Conservation (phyloP, 2,797 vertebrate species). For the Gastrophryne carolinensis region DNA sequence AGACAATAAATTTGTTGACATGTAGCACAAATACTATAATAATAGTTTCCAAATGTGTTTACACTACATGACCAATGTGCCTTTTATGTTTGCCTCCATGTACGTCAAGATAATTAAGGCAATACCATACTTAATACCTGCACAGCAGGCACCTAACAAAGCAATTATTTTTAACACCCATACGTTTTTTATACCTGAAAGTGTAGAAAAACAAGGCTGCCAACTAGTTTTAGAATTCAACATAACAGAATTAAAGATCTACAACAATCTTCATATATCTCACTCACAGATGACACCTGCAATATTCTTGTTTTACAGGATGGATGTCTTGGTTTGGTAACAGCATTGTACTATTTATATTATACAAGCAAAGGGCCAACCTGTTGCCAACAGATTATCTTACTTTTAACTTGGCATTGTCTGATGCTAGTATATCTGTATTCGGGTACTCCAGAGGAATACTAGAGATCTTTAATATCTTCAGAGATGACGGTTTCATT, state of each 20-base stretch:
- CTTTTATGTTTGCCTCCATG: too few species aligned
- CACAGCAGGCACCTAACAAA: too few species aligned
- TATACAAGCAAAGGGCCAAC: constrained; percentile 77
- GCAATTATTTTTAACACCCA: too few species aligned
- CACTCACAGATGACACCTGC: not conserved
- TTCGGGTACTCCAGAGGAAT: constrained; percentile 86
- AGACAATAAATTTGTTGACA: too few species aligned
- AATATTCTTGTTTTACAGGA: constrained; percentile 61
- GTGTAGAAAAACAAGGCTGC: too few species aligned
- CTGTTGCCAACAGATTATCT: constrained; percentile 83
- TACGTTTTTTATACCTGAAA: too few species aligned
- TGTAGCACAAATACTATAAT: too few species aligned
- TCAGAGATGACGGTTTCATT: constrained; percentile 82
- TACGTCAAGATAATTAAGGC: too few species aligned
- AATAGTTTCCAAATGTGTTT: too few species aligned
- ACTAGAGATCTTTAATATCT: constrained; percentile 83
- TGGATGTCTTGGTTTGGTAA: constrained; percentile 90
- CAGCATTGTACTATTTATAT: constrained; percentile 82
- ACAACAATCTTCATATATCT: not conserved
- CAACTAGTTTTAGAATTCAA: too few species aligned
- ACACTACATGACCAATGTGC: too few species aligned
- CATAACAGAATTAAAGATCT: not conserved
- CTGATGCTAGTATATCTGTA: constrained; percentile 81
- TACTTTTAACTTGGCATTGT: constrained; percentile 82
- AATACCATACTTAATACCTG: too few species aligned